These are phyloP conservation scores for Acheta domesticus DNA, from an alignment of 2,888 invertebrate genomes.

Conservation along the genomic window DNA sequence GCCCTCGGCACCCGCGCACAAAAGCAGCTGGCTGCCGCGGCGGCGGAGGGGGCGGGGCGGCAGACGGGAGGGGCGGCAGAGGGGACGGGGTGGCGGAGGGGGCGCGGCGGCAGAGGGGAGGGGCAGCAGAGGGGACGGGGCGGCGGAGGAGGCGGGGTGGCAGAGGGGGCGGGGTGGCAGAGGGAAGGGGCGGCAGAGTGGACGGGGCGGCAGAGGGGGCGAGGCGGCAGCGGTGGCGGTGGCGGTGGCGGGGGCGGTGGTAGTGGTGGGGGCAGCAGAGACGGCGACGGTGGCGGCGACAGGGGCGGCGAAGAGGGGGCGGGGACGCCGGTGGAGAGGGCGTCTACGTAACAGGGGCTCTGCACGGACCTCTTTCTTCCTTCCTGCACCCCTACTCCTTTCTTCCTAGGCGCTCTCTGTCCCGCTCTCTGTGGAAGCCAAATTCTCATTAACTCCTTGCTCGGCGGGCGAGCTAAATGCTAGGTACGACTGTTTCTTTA, in stretches of 20 bases:
- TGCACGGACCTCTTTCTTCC: not conserved
- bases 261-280: not conserved
- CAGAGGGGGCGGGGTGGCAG: too few species aligned
- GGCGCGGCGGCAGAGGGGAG: not conserved
- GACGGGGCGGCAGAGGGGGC: not conserved
- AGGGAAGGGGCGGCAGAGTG: too few species aligned
- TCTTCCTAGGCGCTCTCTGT: not conserved
- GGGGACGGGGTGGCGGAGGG: not conserved
- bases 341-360: not conserved
- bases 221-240: not conserved
- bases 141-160: too few species aligned
- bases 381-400: not conserved
- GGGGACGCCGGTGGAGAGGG: not conserved
- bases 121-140: too few species aligned
- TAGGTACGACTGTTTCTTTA: not conserved
- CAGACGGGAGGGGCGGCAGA: not conserved
- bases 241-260: not conserved
- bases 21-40: too few species aligned
- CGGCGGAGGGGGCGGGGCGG: too few species aligned
- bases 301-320: not conserved
- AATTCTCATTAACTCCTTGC: slow-evolving; percentile 9
- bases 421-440: not conserved
- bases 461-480: not conserved
- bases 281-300: not conserved
- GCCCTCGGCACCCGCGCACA: too few species aligned